Conservation (phyloP, 2,888 invertebrate species). For the Ypsolopha sequella region DNA sequence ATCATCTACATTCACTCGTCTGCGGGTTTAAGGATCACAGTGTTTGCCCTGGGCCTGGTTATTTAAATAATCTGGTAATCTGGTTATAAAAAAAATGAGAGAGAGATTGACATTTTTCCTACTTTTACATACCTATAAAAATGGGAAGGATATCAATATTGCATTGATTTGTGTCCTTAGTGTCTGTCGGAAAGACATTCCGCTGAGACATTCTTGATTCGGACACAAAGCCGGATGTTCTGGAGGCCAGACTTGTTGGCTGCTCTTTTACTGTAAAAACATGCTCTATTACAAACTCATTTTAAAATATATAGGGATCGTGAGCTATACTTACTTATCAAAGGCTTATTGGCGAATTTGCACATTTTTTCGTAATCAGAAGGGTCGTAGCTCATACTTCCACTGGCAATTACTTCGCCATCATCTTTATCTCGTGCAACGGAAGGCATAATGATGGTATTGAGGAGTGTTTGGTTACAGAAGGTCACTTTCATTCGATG, state of each 20-base stretch:
- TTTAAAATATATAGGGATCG: too few relatives aligned
- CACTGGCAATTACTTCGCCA: slow-evolving; percentile 20
- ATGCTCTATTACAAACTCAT: too few relatives aligned
- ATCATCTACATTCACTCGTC: too few relatives aligned
- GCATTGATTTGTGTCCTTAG: slow-evolving; percentile 27
- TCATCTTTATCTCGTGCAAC: slow-evolving; percentile 15
- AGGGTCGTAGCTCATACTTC: slow-evolving; percentile 43
- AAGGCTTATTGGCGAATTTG: slow-evolving; percentile 40
- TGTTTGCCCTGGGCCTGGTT: too few relatives aligned
- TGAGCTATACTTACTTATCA: slow-evolving; percentile 28
- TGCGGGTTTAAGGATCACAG: too few relatives aligned
- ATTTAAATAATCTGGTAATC: too few relatives aligned
- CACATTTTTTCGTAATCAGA: slow-evolving; percentile 55
- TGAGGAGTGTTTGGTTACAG: slow-evolving; percentile 34
- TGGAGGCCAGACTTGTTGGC: too few relatives aligned
- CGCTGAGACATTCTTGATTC: slow-evolving; percentile 19
- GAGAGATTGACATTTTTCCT: background rate
- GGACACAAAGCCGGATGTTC: slow-evolving; percentile 12
- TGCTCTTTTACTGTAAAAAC: slow-evolving; percentile 23
- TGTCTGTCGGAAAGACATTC: slow-evolving; percentile 3
- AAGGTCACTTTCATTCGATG: slow-evolving; percentile 35
- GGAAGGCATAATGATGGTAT: slow-evolving; percentile 26
- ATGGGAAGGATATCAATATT: slow-evolving; percentile 45
- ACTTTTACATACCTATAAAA: slow-evolving; percentile 24
- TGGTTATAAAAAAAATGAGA: too few relatives aligned